These are phyloP conservation scores for Ciconia boyciana DNA, from an alignment of 2,113 vertebrate species.

Conservation along the genomic window DNA sequence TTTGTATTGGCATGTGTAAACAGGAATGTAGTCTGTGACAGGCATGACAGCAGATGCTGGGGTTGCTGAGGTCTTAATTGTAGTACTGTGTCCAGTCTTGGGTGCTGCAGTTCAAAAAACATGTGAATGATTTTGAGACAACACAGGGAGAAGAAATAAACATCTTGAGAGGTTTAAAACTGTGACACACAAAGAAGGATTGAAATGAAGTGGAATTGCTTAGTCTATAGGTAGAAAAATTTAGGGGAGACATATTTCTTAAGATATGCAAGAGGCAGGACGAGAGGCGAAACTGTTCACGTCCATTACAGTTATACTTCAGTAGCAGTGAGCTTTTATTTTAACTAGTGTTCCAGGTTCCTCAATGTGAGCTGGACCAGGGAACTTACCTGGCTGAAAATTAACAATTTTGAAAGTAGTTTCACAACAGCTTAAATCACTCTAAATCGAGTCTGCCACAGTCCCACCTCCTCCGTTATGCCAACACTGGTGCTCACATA, in stretches of 20 bases:
- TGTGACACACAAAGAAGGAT: background rate
- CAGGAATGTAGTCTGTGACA: background rate
- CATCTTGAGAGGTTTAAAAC: background rate
- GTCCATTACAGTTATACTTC: background rate
- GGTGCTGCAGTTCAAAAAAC: background rate
- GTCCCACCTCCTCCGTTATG: background rate
- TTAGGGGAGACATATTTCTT: background rate
- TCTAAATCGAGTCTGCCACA: background rate
- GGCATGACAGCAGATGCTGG: background rate
- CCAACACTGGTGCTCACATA: background rate
- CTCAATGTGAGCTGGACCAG: background rate
- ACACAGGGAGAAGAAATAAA: background rate
- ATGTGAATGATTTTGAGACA: background rate
- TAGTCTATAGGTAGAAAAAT: background rate
- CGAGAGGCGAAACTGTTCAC: background rate
- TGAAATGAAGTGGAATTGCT: background rate
- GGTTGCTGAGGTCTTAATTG: accelerated
- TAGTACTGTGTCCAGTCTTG: background rate
- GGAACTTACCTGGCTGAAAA: background rate
- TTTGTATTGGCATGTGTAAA: background rate
- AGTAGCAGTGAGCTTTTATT: background rate
- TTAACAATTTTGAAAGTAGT: background rate
- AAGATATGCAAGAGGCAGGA: background rate
- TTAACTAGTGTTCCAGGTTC: background rate
- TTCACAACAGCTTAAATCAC: background rate